phyloP scores from a whole-genome alignment of 2,888 invertebrate genomes.

The Pardosa pseudoannulata region DNA sequence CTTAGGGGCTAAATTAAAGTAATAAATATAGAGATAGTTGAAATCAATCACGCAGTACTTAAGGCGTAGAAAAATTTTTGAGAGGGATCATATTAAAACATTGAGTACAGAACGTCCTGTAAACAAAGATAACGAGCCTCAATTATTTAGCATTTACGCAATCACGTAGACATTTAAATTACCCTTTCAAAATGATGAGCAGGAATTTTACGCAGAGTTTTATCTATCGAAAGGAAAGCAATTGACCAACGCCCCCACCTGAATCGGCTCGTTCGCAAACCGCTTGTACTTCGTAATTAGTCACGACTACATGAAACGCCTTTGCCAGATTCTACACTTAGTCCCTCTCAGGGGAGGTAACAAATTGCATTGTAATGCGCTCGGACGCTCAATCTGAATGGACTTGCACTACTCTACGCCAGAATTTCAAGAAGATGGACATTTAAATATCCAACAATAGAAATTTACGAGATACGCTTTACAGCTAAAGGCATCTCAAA shows the following conservation, averaged over 20 bases:
- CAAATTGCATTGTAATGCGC: slow-evolving; percentile 24
- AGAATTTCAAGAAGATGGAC: too few relatives aligned
- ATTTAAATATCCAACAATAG: too few relatives aligned
- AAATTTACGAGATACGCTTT: too few relatives aligned
- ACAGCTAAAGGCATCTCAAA: too few relatives aligned
- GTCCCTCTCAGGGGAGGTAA: slow-evolving; percentile 10
- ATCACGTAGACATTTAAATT: slow-evolving; percentile 71
- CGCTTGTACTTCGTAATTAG: slow-evolving; percentile 50
- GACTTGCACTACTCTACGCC: too few relatives aligned
- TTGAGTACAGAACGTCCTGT: slow-evolving; percentile 39
- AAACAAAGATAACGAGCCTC: slow-evolving; percentile 70
- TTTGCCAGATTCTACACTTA: background rate
- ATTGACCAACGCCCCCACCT: slow-evolving; percentile 69
- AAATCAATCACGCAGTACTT: slow-evolving; percentile 61
- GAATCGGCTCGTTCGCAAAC: slow-evolving; percentile 18
- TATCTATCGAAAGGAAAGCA: slow-evolving; percentile 62
- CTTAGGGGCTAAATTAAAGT: slow-evolving; percentile 48
- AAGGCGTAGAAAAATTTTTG: slow-evolving; percentile 33
- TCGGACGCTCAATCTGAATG: background rate
- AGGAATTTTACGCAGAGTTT: slow-evolving; percentile 55
- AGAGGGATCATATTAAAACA: slow-evolving; percentile 53
- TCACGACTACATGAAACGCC: slow-evolving; percentile 47
- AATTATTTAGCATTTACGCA: slow-evolving; percentile 69
- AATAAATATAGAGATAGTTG: slow-evolving; percentile 65
- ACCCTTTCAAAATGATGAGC: slow-evolving; percentile 69